Conservation (phyloP, 2,888 invertebrate genomes). For the Parelbella ahira region DNA sequence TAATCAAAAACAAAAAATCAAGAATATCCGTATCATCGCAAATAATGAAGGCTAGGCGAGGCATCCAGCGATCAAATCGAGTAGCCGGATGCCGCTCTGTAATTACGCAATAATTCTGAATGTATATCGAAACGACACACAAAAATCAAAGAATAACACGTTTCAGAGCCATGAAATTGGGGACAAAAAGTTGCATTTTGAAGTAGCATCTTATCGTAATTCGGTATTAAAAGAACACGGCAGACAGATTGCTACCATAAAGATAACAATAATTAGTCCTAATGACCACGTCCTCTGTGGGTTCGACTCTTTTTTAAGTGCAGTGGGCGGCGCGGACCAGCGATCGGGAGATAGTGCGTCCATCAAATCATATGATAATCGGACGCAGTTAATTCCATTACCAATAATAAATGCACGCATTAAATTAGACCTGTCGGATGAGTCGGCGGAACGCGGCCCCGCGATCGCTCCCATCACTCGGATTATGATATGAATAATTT, state of each 20-base stretch:
- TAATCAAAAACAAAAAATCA: slow-evolving; percentile 46
- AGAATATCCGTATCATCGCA: slow-evolving; percentile 70
- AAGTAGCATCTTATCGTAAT: slow-evolving; percentile 59
- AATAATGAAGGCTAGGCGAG: slow-evolving; percentile 65
- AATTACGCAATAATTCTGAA: slow-evolving; percentile 56
- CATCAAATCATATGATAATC: slow-evolving; percentile 81
- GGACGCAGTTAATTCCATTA: slow-evolving; percentile 78
- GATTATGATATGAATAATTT: slow-evolving; percentile 80
- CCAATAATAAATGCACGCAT: slow-evolving; percentile 80
- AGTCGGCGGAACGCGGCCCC: slow-evolving; percentile 66
- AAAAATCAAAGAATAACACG: slow-evolving; percentile 36
- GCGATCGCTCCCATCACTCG: slow-evolving; percentile 70
- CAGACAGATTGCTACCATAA: slow-evolving; percentile 73
- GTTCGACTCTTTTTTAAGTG: slow-evolving; percentile 52
- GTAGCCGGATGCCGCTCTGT: slow-evolving; percentile 55
- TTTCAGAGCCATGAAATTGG: slow-evolving; percentile 52
- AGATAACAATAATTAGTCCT: slow-evolving; percentile 79
- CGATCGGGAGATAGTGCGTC: slow-evolving; percentile 75
- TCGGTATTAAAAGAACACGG: slow-evolving; percentile 57
- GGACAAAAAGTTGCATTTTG: slow-evolving; percentile 62
- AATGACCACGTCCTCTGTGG: slow-evolving; percentile 69
- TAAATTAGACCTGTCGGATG: slow-evolving; percentile 78
- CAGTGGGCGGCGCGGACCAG: slow-evolving; percentile 63
- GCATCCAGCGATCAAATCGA: slow-evolving; percentile 44
- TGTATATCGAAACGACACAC: slow-evolving; percentile 36